These are phyloP conservation scores for Eulemur mongoz DNA, from an alignment of 2,797 vertebrate genomes.

Conservation along the genomic window DNA sequence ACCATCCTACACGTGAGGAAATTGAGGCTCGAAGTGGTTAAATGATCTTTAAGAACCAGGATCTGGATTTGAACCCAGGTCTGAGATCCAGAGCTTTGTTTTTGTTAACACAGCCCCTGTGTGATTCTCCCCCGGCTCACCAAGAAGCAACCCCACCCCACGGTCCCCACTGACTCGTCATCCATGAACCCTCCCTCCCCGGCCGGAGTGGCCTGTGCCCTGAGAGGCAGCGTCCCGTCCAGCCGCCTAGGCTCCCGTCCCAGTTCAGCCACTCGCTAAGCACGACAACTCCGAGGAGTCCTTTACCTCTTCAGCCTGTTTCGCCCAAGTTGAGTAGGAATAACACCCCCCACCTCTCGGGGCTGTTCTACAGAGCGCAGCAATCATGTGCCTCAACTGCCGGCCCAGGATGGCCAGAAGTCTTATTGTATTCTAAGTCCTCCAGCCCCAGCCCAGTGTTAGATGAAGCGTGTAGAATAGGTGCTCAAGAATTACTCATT, in stretches of 20 bases:
- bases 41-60: neutral
- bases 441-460: neutral
- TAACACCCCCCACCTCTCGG: neutral
- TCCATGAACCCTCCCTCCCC: neutral
- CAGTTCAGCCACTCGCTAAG: neutral
- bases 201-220: neutral
- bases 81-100: neutral
- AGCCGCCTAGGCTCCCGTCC: neutral
- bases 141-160: neutral
- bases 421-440: neutral
- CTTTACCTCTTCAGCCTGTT: neutral
- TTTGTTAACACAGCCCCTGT: neutral
- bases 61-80: neutral
- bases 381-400: neutral
- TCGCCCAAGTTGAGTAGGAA: neutral
- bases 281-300: neutral
- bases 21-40: neutral
- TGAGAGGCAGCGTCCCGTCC: neutral
- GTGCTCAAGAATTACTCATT: neutral
- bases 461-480: neutral
- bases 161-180: neutral
- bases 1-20: neutral
- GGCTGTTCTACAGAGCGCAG: neutral
- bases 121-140: neutral
- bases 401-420: neutral